Conservation (phyloP, 2,797 vertebrate species). For the Perodicticus potto region DNA sequence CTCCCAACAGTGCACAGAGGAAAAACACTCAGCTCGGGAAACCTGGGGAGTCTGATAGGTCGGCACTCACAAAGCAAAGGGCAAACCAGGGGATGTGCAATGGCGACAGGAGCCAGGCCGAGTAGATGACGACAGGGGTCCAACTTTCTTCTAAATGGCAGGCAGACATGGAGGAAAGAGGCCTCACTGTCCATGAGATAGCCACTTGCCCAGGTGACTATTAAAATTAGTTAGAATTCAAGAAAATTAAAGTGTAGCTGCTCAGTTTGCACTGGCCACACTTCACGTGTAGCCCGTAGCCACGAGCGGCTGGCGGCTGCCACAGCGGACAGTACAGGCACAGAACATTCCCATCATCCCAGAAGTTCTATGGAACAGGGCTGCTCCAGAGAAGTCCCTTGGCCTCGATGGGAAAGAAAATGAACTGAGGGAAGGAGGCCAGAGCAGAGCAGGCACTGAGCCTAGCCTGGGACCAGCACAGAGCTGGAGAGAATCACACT, state of each 20-base stretch:
- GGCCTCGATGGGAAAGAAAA: neutral
- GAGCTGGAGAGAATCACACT: rapidly evolving
- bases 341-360: neutral
- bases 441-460: neutral
- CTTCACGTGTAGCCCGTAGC: neutral
- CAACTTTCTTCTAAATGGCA: neutral
- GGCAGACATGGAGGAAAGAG: rapidly evolving
- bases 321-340: neutral
- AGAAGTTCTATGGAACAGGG: neutral
- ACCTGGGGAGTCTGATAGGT: rapidly evolving
- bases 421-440: neutral
- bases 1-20: neutral
- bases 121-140: rapidly evolving
- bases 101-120: rapidly evolving
- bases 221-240: neutral
- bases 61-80: neutral
- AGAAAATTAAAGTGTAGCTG: neutral
- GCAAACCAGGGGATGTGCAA: no score
- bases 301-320: neutral
- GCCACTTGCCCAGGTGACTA: neutral
- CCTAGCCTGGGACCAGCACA: neutral
- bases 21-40: neutral
- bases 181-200: neutral
- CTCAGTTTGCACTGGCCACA: neutral
- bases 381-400: neutral